phyloP scores from a whole-genome alignment of 2,888 invertebrate species.

The Trichogramma evanescens region DNA sequence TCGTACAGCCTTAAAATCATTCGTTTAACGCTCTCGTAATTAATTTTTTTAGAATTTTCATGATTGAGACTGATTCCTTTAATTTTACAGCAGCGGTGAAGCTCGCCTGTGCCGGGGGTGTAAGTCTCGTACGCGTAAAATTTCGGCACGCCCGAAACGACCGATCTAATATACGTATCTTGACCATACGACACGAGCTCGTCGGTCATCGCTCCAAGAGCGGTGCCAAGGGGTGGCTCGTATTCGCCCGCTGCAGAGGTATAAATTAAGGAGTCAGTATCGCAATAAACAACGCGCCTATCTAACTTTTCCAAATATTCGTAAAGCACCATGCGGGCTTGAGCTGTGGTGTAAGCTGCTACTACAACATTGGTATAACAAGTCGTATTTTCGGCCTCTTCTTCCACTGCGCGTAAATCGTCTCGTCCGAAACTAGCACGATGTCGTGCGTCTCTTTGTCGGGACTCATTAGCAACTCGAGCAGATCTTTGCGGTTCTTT shows the following conservation, averaged over 20 bases:
- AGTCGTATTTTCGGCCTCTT: background rate
- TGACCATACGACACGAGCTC: too few relatives aligned
- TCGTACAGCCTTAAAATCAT: too few relatives aligned
- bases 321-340: conserved; percentile 29
- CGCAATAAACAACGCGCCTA: conserved; percentile 13
- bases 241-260: background rate
- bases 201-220: too few relatives aligned
- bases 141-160: background rate
- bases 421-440: background rate
- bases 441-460: conserved; percentile 2
- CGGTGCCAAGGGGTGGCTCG: background rate
- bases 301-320: conserved; percentile 32
- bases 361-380: background rate
- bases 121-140: background rate
- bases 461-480: background rate
- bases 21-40: background rate
- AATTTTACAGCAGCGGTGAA: background rate
- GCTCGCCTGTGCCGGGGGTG: background rate
- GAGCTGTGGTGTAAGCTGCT: conserved; percentile 10
- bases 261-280: conserved; percentile 10
- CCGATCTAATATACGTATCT: too few relatives aligned
- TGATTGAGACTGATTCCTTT: background rate
- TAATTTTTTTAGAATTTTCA: background rate
- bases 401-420: background rate
- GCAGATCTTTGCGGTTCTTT: background rate